Percentiles rank a stretch among this genome's conserved stretches.
phyloP scores from a whole-genome alignment of 1,140 invertebrate species.

The Drosophila trapezifrons region DNA sequence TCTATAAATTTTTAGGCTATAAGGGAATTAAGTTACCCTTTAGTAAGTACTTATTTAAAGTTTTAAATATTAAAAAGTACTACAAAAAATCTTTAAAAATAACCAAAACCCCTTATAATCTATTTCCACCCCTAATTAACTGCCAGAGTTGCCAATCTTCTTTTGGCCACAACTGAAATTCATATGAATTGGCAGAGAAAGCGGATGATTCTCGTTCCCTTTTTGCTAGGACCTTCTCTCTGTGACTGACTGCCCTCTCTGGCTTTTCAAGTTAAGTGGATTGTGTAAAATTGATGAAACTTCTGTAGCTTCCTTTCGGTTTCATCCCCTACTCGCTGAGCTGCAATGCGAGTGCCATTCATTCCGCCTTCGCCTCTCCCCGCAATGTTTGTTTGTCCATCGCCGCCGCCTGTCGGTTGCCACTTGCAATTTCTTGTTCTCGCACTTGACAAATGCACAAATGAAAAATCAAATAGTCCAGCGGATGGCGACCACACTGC shows the following conservation, averaged over 20 bases:
- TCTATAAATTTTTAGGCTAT: no score
- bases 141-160: not conserved
- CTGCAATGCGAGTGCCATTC: slow-evolving; percentile 2
- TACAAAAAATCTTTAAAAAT: no score
- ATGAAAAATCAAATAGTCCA: slow-evolving; percentile 63
- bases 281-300: slow-evolving; percentile 70
- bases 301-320: slow-evolving; percentile 16
- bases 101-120: not conserved
- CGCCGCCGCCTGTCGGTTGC: slow-evolving; percentile 45
- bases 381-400: slow-evolving; percentile 35
- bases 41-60: no score
- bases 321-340: slow-evolving; percentile 1
- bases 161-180: slow-evolving; percentile 9
- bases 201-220: not conserved
- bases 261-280: slow-evolving; percentile 62
- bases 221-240: not conserved
- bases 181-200: slow-evolving; percentile 23
- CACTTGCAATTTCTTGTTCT: slow-evolving; percentile 60
- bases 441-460: slow-evolving; percentile 68
- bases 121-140: not conserved
- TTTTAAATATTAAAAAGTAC: no score
- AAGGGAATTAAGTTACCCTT: not conserved
- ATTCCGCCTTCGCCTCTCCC: not conserved
- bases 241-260: slow-evolving; percentile 27
- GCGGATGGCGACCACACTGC: slow-evolving; percentile 14